Base-by-base conservation (phyloP, 2,113 vertebrate species). In the Procavia capensis region DNA sequence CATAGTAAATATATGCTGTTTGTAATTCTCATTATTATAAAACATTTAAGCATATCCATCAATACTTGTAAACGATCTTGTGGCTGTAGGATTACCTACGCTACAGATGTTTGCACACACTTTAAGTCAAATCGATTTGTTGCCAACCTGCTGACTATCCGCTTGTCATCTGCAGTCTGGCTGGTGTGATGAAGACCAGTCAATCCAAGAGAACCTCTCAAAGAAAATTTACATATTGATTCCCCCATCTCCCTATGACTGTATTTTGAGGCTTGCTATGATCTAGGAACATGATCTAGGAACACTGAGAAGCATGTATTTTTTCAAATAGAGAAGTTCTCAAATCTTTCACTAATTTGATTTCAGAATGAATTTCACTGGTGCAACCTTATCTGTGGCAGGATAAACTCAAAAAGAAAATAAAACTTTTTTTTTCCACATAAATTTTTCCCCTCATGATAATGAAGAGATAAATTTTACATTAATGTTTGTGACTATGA, bases 271-370 rank as follows among this genome's bases (percentile, higher is more conserved):
- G 17, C 36, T 93, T 74, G 41, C 27, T 75, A 2, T 20, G 68
- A 86, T 59, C 47, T 54, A 50, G 27, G 9, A 45, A 88, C 68
- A 63, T 20, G 68, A 86, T 59, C 47, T 54, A 50, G 27, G 9
- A 45, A 88, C 68, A 63, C 63, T 45, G 80, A 57, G 72, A 45
- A 85, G 6, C 5, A 6, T 29, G 45, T 3, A 50, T 36, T 19
- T 76, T 91, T 95, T 39, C 92, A 78, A 64, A 92, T 17, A 78
- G 7, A 88, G 45, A 75, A 93, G 91, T 94, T 25, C 19, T 59
- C 3, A 36, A 39, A 76, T 74, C 29, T 95, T 94, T 79, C 54
- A 85, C 22, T 95, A 45, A 63, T 83, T 41, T 85, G 68, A 88
- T 90, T 94, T 90, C 36, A 39, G 57, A 31, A 45, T 88, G 17